phyloP scores from a whole-genome alignment of 1,140 invertebrate species.

The Drosophila ironensis region DNA sequence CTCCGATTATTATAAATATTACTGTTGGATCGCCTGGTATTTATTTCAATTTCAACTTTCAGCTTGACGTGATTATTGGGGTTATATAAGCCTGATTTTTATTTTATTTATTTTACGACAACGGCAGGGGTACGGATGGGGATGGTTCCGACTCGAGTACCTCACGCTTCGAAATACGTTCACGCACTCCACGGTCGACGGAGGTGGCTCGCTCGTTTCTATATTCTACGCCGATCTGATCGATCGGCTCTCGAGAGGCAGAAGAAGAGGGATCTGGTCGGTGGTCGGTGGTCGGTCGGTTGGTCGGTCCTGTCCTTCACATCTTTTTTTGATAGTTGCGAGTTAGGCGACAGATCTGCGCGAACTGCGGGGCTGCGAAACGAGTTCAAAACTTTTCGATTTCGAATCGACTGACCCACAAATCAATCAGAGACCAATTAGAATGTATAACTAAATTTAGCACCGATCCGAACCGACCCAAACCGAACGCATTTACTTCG shows the following conservation, averaged over 20 bases:
- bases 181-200: constrained; percentile 66
- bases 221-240: constrained; percentile 48
- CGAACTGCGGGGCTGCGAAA: constrained; percentile 62
- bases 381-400: constrained; percentile 78
- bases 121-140: constrained; percentile 5
- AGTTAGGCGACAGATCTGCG: constrained; percentile 63
- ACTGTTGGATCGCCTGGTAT: constrained; percentile 5
- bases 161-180: constrained; percentile 75
- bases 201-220: constrained; percentile 32
- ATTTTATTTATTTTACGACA: not conserved
- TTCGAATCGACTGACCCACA: constrained; percentile 77
- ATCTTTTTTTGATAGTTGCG: constrained; percentile 70
- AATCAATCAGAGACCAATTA: constrained; percentile 51
- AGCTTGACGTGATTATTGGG: not conserved
- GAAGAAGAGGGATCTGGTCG: constrained; percentile 52
- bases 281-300: constrained; percentile 57
- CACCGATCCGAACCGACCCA: constrained; percentile 10
- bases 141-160: constrained; percentile 49
- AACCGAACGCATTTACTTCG: not conserved
- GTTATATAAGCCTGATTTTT: constrained; percentile 31
- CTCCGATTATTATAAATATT: constrained; percentile 19
- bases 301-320: constrained; percentile 80
- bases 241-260: constrained; percentile 40
- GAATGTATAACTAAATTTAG: constrained; percentile 52
- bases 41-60: constrained; percentile 11